Conservation (phyloP, 2,113 vertebrate species). For the Tragelaphus scriptus region DNA sequence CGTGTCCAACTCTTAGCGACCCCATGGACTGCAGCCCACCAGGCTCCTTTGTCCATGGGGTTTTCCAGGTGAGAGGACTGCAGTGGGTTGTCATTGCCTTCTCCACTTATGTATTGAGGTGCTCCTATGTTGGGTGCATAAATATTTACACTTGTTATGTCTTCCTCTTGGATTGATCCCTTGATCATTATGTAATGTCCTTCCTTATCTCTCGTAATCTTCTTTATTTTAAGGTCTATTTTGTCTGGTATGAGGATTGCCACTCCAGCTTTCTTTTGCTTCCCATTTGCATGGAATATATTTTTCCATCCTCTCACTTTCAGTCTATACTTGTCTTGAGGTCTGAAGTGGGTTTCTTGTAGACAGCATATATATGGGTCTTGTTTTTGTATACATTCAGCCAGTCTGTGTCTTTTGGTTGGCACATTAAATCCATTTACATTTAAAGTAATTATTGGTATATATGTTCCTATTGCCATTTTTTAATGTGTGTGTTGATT, state of each 20-base stretch:
- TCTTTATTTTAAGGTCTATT: not conserved
- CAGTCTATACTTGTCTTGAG: not conserved
- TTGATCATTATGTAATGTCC: not conserved
- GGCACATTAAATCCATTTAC: not conserved
- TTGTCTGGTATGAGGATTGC: not conserved
- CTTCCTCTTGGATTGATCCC: not conserved
- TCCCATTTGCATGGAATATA: not conserved
- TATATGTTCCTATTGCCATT: not conserved
- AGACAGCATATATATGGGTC: not conserved
- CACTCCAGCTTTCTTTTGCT: not conserved
- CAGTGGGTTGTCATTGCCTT: no score
- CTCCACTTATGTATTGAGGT: not conserved
- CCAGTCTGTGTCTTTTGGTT: not conserved
- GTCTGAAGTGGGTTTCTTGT: not conserved
- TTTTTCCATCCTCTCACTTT: not conserved
- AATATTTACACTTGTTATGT: not conserved
- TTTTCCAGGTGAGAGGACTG: no score
- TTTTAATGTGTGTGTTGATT: not conserved
- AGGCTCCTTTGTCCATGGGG: no score
- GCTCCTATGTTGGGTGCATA: not conserved
- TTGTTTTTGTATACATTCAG: not conserved
- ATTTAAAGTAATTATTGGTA: not conserved
- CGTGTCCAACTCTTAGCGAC: rapidly evolving
- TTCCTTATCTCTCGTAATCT: not conserved
- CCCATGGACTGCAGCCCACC: no score